Conservation (phyloP, 64 coral and sea anemone genomes). For the Dendronephthya gigantea region DNA sequence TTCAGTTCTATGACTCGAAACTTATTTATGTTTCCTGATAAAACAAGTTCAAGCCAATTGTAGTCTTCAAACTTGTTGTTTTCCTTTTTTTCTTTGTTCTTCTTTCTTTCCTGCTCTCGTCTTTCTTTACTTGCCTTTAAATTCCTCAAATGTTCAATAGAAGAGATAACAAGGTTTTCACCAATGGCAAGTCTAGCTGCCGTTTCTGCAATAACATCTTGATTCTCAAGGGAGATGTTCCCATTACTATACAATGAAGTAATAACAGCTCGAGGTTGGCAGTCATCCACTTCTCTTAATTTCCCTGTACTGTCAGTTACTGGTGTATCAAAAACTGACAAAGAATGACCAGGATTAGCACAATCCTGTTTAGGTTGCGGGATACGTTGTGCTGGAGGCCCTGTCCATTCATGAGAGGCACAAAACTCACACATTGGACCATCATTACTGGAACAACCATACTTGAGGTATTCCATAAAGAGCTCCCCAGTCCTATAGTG, state of each 20-base stretch:
- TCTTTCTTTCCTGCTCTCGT: neutral
- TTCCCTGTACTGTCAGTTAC: neutral
- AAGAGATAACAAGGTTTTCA: slow-evolving; percentile 7
- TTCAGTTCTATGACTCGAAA: neutral
- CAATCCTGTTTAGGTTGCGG: neutral
- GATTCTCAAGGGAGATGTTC: slow-evolving; percentile 19
- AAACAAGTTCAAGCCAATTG: slow-evolving; percentile 6
- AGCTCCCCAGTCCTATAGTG: slow-evolving; percentile 33
- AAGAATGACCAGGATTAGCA: slow-evolving; percentile 17
- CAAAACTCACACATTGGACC: slow-evolving; percentile 22
- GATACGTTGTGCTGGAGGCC: slow-evolving; percentile 21
- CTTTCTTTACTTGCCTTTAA: neutral
- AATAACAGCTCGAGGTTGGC: slow-evolving; percentile 28
- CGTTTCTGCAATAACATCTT: slow-evolving; percentile 21
- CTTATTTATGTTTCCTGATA: slow-evolving; percentile 19
- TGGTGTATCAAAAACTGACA: slow-evolving; percentile 27
- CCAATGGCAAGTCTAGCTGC: slow-evolving; percentile 4
- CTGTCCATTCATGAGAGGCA: slow-evolving; percentile 33
- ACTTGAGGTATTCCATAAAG: slow-evolving; percentile 39
- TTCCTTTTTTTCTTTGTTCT: slow-evolving; percentile 19
- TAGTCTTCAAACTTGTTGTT: slow-evolving; percentile 22
- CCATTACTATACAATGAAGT: neutral
- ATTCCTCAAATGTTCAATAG: slow-evolving; percentile 25
- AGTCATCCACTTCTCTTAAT: slow-evolving; percentile 31
- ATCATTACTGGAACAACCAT: neutral